Evolutionary conservation across 2,113 vertebrate species (phyloP), one percentile per base, ranked within the genome.

Genomic region (Maccullochella peelii): DNA sequence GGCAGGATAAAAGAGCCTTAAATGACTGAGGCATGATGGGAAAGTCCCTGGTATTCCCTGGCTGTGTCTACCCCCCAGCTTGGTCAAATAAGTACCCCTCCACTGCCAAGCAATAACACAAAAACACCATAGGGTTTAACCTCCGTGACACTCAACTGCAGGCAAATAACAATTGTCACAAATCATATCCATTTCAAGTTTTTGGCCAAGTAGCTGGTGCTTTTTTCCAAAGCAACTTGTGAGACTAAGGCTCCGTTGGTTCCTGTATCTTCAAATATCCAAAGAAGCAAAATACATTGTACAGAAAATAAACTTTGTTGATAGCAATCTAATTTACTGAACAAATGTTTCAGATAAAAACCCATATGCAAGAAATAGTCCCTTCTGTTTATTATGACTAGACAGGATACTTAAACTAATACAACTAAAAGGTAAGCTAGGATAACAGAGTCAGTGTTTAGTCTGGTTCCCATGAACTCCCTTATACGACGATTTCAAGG

Each of bases 41-140:
- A 91, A 92, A 92, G 72, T 91, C 88, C 85, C 78, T 80, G 73
- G 44, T 83, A 30, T 58, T 61, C 68, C 68, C 54, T 82, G 82
- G 47, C 73, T 71, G 2, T 50, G 12, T 78, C 33, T 36, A 57
- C 6, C n/a, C n/a, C 58, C 54, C 18, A 69, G 67, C 49, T 33
- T 81, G 58, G 58, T 63, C 62, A 85, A 82, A 70, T 52, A 74
- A 78, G 80, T 49, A 77, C 52, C 18, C 61, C n/a, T 75, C 67
- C 25, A 8, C 75, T 77, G 76, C 74, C 33, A 70, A 84, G 73
- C 36, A 71, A 82, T 50, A 69, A 62, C 21, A 86, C 55, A 75
- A 66, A 79, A 83, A 79, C 82, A 81, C 57, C 18, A 68, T 27
- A 25, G 57, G 82, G 54, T 62, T 52, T 50, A 86, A 73, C 49